These are phyloP conservation scores for Acomys russatus DNA, from an alignment of 2,797 vertebrate species.

Conservation along the genomic window DNA sequence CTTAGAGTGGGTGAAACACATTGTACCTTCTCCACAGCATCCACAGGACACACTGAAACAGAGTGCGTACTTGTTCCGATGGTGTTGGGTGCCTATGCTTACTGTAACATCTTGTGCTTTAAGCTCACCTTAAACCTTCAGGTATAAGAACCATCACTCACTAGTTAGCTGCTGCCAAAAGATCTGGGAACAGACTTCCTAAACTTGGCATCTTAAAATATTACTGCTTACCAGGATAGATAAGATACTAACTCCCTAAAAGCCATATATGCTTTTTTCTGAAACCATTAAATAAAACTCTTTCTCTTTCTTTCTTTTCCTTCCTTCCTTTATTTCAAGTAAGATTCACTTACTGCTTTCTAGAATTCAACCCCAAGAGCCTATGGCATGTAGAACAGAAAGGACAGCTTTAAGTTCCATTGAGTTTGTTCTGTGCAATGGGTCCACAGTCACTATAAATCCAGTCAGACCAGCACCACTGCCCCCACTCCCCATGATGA, in stretches of 20 bases:
- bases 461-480: background rate
- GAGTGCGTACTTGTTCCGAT: background rate
- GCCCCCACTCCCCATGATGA: background rate
- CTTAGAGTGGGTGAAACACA: background rate
- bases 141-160: background rate
- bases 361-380: background rate
- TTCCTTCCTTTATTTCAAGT: background rate
- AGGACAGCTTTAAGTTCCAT: background rate
- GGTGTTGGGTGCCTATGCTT: background rate
- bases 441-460: background rate
- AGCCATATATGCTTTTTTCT: background rate
- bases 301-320: no score
- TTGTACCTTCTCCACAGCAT: background rate
- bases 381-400: background rate
- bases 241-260: conserved; percentile 18
- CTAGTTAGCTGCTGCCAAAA: background rate
- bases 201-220: background rate
- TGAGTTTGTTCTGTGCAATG: background rate
- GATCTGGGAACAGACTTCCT: conserved; percentile 17
- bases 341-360: background rate
- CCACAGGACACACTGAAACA: background rate
- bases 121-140: background rate
- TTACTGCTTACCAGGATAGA: background rate
- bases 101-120: background rate
- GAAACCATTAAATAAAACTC: background rate